A percentile compares a stretch with the other conserved stretches of the same genome.
These are phyloP conservation scores for Drosophila multiciliata DNA, from an alignment of 2,888 invertebrate genomes.

Conservation along the genomic window DNA sequence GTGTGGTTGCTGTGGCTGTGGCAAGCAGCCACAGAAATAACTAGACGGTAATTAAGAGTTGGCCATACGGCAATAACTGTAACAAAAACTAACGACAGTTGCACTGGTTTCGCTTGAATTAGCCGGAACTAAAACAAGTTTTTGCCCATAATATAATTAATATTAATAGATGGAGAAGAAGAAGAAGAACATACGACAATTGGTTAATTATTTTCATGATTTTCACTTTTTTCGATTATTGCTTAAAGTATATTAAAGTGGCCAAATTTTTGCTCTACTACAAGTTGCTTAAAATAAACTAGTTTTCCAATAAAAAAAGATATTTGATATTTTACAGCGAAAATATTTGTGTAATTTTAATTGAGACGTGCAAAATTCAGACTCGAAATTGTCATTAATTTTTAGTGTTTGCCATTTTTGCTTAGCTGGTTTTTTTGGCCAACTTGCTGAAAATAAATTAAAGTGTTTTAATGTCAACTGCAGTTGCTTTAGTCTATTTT, in stretches of 20 bases:
- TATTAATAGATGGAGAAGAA: background rate
- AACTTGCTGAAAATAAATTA: background rate
- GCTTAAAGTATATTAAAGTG: background rate
- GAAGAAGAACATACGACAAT: background rate
- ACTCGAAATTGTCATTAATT: background rate
- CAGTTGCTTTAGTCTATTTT: background rate
- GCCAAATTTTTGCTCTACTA: too few species aligned
- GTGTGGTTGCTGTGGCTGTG: slow-evolving; percentile 11
- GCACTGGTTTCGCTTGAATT: background rate
- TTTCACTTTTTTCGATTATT: background rate
- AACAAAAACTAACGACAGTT: background rate
- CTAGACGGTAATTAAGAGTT: slow-evolving; percentile 38
- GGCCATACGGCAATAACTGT: slow-evolving; percentile 1
- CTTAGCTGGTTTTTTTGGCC: background rate
- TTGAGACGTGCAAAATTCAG: background rate
- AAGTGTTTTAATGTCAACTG: slow-evolving; percentile 4
- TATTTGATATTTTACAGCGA: slow-evolving; percentile 1
- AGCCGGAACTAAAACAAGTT: background rate
- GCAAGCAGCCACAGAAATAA: background rate
- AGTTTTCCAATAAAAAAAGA: background rate
- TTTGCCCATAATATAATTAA: background rate
- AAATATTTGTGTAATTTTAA: slow-evolving; percentile 1
- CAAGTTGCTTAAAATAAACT: background rate
- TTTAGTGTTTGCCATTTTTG: background rate
- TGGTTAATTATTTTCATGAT: background rate